Conservation (phyloP, 2,113 vertebrate genomes). For the Tichodroma muraria region DNA sequence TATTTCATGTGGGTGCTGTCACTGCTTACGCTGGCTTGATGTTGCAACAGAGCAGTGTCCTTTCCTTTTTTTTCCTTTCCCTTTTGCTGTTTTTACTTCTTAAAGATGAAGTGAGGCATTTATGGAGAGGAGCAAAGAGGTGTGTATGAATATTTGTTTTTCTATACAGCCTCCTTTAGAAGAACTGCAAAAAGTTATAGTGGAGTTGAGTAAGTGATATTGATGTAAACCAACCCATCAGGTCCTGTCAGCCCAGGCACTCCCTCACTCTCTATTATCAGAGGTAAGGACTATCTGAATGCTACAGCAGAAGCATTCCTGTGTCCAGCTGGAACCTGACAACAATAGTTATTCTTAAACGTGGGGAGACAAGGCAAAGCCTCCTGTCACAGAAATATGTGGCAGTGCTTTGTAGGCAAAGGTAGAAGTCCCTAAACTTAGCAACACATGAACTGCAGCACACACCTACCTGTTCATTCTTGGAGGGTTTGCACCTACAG, state of each 20-base stretch:
- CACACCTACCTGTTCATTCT: background rate
- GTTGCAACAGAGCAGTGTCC: background rate
- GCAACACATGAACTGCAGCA: background rate
- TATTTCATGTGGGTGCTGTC: slow-evolving; percentile 23
- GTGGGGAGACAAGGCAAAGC: background rate
- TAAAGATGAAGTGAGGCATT: background rate
- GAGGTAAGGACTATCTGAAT: background rate
- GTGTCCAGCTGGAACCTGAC: background rate
- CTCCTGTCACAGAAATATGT: background rate
- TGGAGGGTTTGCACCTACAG: background rate
- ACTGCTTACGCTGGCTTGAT: background rate
- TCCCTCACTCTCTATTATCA: background rate
- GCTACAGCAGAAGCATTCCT: background rate
- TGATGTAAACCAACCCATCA: background rate
- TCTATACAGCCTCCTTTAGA: background rate
- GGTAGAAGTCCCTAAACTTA: background rate
- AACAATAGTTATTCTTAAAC: background rate
- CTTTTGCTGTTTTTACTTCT: background rate
- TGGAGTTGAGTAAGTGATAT: background rate
- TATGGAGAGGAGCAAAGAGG: background rate
- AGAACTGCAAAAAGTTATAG: background rate
- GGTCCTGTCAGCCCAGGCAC: background rate
- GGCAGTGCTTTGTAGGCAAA: background rate
- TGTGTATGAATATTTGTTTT: background rate
- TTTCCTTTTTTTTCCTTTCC: background rate